Evolutionary conservation across 2,797 vertebrate genomes (phyloP).

Genomic region (Gymnothorax javanicus): DNA sequence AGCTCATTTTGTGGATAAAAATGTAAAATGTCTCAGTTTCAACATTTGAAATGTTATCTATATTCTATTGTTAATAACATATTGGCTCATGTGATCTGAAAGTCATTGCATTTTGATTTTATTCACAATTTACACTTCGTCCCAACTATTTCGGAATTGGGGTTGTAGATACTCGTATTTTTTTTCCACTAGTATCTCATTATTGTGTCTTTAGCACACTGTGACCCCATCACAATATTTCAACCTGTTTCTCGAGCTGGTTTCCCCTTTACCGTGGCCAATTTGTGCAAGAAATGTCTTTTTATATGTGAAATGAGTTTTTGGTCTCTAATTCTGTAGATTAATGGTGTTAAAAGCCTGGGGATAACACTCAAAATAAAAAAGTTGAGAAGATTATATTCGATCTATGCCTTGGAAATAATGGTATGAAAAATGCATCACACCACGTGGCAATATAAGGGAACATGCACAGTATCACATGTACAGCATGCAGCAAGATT

Average conservation of each 20-base stretch:
- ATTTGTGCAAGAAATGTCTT: conserved; percentile 32
- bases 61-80: no score
- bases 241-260: not conserved
- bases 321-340: conserved; percentile 64
- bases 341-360: conserved; percentile 62
- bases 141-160: no score
- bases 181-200: not conserved
- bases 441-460: conserved; percentile 47
- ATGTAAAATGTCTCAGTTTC: no score
- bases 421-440: not conserved
- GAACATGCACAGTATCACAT: conserved; percentile 61
- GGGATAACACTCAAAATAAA: conserved; percentile 56
- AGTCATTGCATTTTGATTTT: no score
- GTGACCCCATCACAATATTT: not conserved
- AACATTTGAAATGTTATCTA: no score
- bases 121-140: no score
- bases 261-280: conserved; percentile 25
- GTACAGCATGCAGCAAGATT: conserved; percentile 63
- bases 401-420: conserved; percentile 37
- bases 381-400: conserved; percentile 46
- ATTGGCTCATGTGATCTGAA: no score
- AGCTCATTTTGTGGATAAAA: no score
- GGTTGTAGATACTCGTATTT: no score
- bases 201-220: not conserved
- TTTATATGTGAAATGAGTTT: conserved; percentile 51